A percentile compares a stretch with the other conserved stretches of the same genome.
These are phyloP conservation scores for Myotis davidii DNA, from an alignment of 2,113 vertebrate species.

Conservation along the genomic window DNA sequence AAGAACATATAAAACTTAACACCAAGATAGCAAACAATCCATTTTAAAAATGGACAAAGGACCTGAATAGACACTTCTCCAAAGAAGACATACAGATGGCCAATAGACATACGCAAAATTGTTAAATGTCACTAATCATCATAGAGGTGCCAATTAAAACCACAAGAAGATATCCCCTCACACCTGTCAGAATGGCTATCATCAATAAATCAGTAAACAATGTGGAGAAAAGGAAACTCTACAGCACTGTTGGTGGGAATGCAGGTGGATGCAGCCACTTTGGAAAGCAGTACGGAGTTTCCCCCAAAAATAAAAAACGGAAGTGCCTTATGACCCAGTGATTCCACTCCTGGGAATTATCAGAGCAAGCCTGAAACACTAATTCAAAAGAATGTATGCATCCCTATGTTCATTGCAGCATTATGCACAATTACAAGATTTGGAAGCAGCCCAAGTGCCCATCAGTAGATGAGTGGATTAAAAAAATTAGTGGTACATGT, in stretches of 20 bases:
- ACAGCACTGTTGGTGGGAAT: not conserved
- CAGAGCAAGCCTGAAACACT: not conserved
- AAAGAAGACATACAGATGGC: not conserved
- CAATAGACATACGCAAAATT: not conserved
- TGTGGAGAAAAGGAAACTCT: not conserved
- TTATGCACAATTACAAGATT: not conserved
- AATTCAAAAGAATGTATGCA: not conserved
- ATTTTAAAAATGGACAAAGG: not conserved
- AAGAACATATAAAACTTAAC: too few species aligned
- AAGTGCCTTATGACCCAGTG: not conserved
- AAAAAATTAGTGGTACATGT: not conserved
- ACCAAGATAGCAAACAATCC: too few species aligned
- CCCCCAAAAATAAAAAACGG: not conserved
- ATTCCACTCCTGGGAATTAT: not conserved
- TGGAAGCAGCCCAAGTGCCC: not conserved
- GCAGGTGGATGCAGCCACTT: not conserved
- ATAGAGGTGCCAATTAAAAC: not conserved
- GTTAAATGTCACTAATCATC: not conserved
- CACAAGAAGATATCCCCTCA: not conserved
- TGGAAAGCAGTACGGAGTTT: not conserved
- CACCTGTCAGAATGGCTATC: not conserved
- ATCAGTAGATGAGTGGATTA: not conserved
- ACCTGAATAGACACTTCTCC: not conserved
- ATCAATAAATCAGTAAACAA: not conserved
- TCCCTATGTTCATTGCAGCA: not conserved